Base-by-base conservation (phyloP, 2,113 vertebrate species). In the Cisticola juncidis region DNA sequence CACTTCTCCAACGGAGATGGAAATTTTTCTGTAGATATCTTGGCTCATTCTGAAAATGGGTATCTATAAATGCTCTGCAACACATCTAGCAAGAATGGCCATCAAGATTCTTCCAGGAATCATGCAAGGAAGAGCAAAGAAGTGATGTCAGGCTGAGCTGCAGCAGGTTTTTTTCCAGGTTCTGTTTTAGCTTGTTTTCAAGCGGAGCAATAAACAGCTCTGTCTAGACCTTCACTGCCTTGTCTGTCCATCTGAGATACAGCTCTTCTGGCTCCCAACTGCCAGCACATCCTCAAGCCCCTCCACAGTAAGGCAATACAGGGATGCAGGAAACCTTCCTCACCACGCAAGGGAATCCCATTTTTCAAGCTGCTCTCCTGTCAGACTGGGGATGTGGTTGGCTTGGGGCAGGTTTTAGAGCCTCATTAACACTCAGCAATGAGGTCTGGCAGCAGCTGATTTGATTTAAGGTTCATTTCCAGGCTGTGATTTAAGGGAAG, bases 401-500 rank as follows among this genome's bases (percentile, higher is more conserved):
- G 93, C 95, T 95, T 50, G 88, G 92, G 95, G 92, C 93, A 97
- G 95, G 92, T 92, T 97, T 97, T 92, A 96, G 93, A 96, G 93
- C 93, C 92, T 96, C 93, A 95, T 97, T 97, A 97, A 97, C 96
- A 97, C 96, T 95, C 97, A 2, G 6, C 90, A 92, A 96, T 80
- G 88, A 96, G 94, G 97, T 62, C 96, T 95, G 94, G 95, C 95
- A 95, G 95, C 73, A 92, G 77, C 88, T 97, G 96, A 97, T 97
- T 96, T 97, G 97, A 97, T 97, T 97, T 97, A 90, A 97, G 86
- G 97, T 96, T 97, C 93, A 97, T 96, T 96, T 97, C 95, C 97
- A 97, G 93, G 95, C 95, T 95, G 86, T 95, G 95, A 97, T 97
- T 97, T 97, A 95, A 97, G 92, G 87, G 89, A 93, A 96, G 86